phyloP scores from a whole-genome alignment of 2,797 vertebrate species.

The Melanogrammus aeglefinus region DNA sequence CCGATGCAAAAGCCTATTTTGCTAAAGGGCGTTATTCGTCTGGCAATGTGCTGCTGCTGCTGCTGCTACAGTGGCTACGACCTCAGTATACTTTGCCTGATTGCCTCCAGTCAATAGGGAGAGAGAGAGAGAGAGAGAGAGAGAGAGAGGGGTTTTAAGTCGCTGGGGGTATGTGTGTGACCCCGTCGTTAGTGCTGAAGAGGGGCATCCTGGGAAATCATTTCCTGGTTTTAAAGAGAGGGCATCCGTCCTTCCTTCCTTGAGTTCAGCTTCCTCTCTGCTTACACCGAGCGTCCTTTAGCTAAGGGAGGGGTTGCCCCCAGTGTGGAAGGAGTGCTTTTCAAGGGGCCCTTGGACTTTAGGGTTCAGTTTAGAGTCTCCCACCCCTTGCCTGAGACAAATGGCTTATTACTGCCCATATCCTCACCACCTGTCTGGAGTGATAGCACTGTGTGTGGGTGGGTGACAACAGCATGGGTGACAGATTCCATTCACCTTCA shows the following conservation, averaged over 20 bases:
- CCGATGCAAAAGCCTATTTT: too few species aligned
- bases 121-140: not conserved
- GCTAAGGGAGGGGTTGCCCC: slow-evolving; percentile 12
- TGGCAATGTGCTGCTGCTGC: not conserved
- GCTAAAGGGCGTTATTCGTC: too few species aligned
- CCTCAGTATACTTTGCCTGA: not conserved
- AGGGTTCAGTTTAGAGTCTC: slow-evolving; percentile 34
- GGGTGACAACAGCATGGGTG: slow-evolving; percentile 13
- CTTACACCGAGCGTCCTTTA: slow-evolving; percentile 57
- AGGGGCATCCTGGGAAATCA: slow-evolving; percentile 89
- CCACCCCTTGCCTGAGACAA: slow-evolving; percentile 39
- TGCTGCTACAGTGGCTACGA: too few species aligned
- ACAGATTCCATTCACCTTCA: slow-evolving; percentile 47
- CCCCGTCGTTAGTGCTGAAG: slow-evolving; percentile 79
- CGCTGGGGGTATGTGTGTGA: slow-evolving; percentile 30
- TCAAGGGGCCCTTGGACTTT: slow-evolving; percentile 43
- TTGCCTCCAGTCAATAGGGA: not conserved
- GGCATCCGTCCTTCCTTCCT: slow-evolving; percentile 89
- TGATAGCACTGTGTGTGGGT: not conserved
- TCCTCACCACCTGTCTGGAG: slow-evolving; percentile 41
- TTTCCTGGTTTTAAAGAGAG: slow-evolving; percentile 90
- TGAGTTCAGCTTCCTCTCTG: slow-evolving; percentile 83
- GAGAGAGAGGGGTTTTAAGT: slow-evolving; percentile 13
- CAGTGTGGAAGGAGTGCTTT: slow-evolving; percentile 22
- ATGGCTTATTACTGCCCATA: slow-evolving; percentile 46